phyloP scores from a whole-genome alignment of 23 tunicate genomes.

The Phallusia fumigata region DNA sequence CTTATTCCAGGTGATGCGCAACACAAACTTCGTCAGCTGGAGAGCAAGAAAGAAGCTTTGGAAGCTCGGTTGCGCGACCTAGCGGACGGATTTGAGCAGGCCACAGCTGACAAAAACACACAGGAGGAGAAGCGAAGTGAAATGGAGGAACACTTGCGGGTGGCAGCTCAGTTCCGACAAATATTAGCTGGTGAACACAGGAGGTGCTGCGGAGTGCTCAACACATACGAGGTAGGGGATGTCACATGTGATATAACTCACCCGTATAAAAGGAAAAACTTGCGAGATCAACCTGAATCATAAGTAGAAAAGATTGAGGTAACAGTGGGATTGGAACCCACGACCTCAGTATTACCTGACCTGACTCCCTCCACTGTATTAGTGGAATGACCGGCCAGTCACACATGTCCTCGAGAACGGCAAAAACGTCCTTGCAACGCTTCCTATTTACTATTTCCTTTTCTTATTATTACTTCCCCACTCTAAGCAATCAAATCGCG shows the following conservation, averaged over 20 bases:
- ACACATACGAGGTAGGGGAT: slow-evolving; percentile 61
- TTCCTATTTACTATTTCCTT: too few species aligned
- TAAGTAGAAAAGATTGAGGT: too few species aligned
- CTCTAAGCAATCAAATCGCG: neutral
- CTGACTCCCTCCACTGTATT: too few species aligned
- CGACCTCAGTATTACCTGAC: too few species aligned
- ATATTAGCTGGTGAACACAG: slow-evolving; percentile 69
- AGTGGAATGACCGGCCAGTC: too few species aligned
- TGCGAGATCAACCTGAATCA: neutral
- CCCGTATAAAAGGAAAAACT: neutral
- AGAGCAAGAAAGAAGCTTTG: slow-evolving; percentile 82
- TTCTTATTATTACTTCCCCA: too few species aligned
- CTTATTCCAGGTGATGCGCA: slow-evolving; percentile 83
- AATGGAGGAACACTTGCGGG: slow-evolving; percentile 81
- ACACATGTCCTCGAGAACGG: too few species aligned
- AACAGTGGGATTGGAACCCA: too few species aligned
- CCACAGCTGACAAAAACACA: slow-evolving; percentile 86
- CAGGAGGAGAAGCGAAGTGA: slow-evolving; percentile 79
- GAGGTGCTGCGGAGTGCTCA: slow-evolving; percentile 67
- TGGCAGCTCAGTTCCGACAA: slow-evolving; percentile 69
- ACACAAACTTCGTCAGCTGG: slow-evolving; percentile 80
- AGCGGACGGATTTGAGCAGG: slow-evolving; percentile 87
- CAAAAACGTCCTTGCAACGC: too few species aligned
- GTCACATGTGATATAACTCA: too few species aligned
- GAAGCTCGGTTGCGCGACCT: slow-evolving; percentile 85